phyloP scores from a whole-genome alignment of 2,888 invertebrate genomes.

The Linnaemya vulpina region DNA sequence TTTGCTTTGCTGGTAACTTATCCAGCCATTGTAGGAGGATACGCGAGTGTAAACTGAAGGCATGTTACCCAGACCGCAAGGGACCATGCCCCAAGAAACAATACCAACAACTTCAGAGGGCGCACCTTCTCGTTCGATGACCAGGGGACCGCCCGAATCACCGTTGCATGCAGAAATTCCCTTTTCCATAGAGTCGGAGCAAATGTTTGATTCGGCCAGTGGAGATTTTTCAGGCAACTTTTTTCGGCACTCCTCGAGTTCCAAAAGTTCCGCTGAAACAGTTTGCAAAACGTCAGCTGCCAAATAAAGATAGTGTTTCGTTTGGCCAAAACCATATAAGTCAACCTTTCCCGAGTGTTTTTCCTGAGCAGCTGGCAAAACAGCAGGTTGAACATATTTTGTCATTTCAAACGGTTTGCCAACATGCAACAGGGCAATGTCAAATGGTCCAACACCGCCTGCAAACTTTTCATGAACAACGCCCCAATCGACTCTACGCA shows the following conservation, averaged over 20 bases:
- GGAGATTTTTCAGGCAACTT: neutral
- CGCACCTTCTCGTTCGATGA: neutral
- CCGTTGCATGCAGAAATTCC: conserved; percentile 74
- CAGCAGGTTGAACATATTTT: conserved; percentile 79
- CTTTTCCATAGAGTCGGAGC: neutral
- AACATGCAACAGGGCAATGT: conserved; percentile 84
- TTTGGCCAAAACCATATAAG: conserved; percentile 83
- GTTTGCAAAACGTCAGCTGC: conserved; percentile 78
- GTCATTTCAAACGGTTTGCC: conserved; percentile 77
- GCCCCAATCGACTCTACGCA: conserved; percentile 76
- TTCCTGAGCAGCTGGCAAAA: conserved; percentile 78
- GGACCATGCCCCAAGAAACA: conserved; percentile 19
- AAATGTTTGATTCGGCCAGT: neutral
- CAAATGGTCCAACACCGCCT: conserved; percentile 84
- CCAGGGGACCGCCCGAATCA: conserved; percentile 20
- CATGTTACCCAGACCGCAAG: neutral
- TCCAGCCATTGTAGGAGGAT: neutral
- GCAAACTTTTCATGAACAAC: conserved; percentile 78
- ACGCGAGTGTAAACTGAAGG: conserved; percentile 6
- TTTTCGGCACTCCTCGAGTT: neutral
- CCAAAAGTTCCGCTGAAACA: conserved; percentile 69
- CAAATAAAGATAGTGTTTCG: conserved; percentile 73
- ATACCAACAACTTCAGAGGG: neutral
- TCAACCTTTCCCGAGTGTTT: conserved; percentile 77
- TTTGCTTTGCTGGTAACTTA: too few species aligned